Percentiles rank a stretch among this genome's conserved stretches.
Conservation (phyloP, 2,797 vertebrate genomes). For the Prionace glauca region DNA sequence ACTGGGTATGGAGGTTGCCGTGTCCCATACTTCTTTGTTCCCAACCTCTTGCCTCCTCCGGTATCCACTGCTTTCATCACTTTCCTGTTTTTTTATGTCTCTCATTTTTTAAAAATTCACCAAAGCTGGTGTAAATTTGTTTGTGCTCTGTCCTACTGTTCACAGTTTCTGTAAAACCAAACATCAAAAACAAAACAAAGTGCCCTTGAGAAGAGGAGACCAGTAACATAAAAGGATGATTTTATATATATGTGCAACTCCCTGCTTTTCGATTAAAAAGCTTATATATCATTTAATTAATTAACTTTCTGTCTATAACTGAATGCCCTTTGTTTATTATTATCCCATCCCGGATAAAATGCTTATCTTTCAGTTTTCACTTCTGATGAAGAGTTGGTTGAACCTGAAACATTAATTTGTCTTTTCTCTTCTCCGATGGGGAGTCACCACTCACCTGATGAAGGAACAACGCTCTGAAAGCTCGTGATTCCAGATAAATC, state of each 20-base stretch:
- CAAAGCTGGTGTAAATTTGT: not conserved
- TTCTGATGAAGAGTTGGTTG: not conserved
- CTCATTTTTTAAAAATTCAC: not conserved
- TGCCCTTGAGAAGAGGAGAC: not conserved
- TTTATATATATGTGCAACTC: not conserved
- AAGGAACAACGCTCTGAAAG: no score
- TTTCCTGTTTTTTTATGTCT: not conserved
- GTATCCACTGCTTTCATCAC: not conserved
- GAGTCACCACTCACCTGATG: no score
- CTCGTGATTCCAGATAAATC: no score
- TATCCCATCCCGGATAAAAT: not conserved
- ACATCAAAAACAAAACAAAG: not conserved
- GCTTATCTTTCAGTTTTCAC: not conserved
- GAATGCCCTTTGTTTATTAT: not conserved
- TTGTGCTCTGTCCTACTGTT: not conserved
- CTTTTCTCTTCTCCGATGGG: not conserved
- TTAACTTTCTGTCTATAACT: not conserved
- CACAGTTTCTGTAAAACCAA: not conserved
- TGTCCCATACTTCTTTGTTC: not conserved
- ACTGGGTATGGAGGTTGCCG: not conserved
- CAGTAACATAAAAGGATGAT: not conserved
- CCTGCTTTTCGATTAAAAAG: not conserved
- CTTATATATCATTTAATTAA: not conserved
- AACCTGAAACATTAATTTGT: not conserved
- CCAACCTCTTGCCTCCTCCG: not conserved